Evolutionary conservation across 1,140 invertebrate species (phyloP), one percentile per base, ranked within the genome.

Genomic region (Holcopasites calliopsidis): DNA sequence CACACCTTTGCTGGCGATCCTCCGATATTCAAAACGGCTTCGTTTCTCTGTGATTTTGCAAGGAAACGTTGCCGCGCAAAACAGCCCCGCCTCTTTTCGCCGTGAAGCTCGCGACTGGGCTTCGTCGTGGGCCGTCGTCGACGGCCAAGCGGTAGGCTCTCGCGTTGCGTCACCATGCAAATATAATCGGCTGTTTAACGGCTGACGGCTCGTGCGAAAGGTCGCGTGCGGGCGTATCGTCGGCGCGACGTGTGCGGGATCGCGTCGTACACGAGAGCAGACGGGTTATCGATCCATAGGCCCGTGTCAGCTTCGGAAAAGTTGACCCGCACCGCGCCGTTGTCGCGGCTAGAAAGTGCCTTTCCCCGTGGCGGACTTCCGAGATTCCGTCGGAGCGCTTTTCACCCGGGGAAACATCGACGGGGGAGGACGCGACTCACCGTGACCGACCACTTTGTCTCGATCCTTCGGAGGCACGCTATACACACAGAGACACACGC

Each of bases 161-260:
- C 28, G 10, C 16, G 44, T 83, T 84, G 73, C 78, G 82, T 84
- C 83, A 84, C 64, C 66, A 44, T 73, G 61, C 58, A 83, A 84
- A 84, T 80, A 83, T 84, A 82, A 84, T 83, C 77, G 68, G 35
- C 35, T 60, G 57, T 83, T 84, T 65, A 70, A 47, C 70, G 61
- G 57, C 64, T 69, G 64, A 74, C 64, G 64, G 71, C 44, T 61
- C 54, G 65, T 40, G 61, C 57, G 55, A 76, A 77, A 82, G 65
- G 49, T 80, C 49, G 42, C 38, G 50, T 72, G 62, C 42, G 54
- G 42, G 49, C 50, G 65, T 33, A 64, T n/a, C 31, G n/a, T 11
- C 28, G 40, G 1, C 44, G 33, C 23, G 33, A 18, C 3, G 7
- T 13, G 28, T 13, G 47, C 40, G 52, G n/a, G n/a, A 10, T 16